Conservation (phyloP, 2,113 vertebrate genomes). For the Entomyzon cyanotis region DNA sequence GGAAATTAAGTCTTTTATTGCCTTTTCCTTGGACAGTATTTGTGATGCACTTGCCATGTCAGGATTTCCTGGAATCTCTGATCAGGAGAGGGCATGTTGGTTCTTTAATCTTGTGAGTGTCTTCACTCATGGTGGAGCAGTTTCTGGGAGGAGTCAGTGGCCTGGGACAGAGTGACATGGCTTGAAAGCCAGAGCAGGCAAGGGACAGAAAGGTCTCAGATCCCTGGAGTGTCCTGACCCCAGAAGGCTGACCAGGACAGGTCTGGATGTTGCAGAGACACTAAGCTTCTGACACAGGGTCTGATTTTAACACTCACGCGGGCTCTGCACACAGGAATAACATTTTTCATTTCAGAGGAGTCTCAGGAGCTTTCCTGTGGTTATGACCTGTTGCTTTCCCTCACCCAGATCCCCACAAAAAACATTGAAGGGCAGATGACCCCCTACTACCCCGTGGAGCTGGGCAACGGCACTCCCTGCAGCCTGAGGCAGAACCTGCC, state of each 20-base stretch:
- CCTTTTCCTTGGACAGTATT: neutral
- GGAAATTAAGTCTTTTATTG: neutral
- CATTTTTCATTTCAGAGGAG: neutral
- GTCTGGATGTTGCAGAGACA: neutral
- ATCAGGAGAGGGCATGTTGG: neutral
- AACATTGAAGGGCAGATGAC: slow-evolving; percentile 98
- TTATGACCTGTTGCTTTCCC: neutral
- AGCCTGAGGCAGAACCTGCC: slow-evolving; percentile 87
- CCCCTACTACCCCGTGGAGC: slow-evolving; percentile 88
- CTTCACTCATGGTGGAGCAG: neutral
- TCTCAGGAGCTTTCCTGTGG: neutral
- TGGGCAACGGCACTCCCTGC: slow-evolving; percentile 95
- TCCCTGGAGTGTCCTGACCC: neutral
- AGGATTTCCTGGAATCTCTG: neutral
- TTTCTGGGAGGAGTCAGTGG: neutral
- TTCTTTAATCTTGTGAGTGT: neutral
- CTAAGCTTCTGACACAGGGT: neutral
- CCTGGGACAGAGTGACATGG: neutral
- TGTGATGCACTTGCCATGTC: neutral
- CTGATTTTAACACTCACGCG: neutral
- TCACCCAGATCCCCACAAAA: slow-evolving; percentile 82
- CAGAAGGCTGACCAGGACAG: neutral
- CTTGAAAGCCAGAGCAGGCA: neutral
- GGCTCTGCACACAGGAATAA: neutral
- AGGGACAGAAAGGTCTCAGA: neutral